A percentile compares a stretch with the other conserved stretches of the same genome.
These are phyloP conservation scores for Philereme transversata DNA, from an alignment of 2,888 invertebrate species.

Conservation along the genomic window DNA sequence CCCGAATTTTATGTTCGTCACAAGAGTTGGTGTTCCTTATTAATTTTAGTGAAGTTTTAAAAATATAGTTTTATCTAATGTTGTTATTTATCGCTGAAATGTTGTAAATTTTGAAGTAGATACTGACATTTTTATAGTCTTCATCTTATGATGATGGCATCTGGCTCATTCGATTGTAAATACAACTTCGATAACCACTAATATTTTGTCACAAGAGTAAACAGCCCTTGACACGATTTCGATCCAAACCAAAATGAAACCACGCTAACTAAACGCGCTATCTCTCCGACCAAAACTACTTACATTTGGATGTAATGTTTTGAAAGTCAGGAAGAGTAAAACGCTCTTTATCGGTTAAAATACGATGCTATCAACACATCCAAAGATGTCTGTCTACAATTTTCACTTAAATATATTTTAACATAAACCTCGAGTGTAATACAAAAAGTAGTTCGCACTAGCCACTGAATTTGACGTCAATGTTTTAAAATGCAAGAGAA, in stretches of 20 bases:
- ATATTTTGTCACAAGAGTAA: conserved; percentile 18
- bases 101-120: conserved; percentile 5
- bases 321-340: conserved; percentile 1
- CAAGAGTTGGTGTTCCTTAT: conserved; percentile 26
- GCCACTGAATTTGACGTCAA: conserved; percentile 62
- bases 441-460: conserved; percentile 48
- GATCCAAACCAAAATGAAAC: conserved; percentile 4
- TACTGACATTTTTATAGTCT: conserved; percentile 16
- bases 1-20: conserved; percentile 37
- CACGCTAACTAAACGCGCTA: too few species aligned
- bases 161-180: conserved; percentile 13
- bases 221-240: conserved; percentile 20
- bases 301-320: background rate
- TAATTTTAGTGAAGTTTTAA: conserved; percentile 28
- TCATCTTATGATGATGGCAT: conserved; percentile 7
- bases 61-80: conserved; percentile 6
- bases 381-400: conserved; percentile 28
- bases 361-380: conserved; percentile 16
- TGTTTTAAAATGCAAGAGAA: conserved; percentile 59
- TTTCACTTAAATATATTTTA: conserved; percentile 28
- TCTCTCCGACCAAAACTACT: background rate
- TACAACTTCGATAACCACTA: conserved; percentile 11
- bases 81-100: conserved; percentile 2
- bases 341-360: conserved; percentile 2
- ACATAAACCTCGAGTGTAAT: conserved; percentile 46